phyloP scores from a whole-genome alignment of 2,888 invertebrate genomes.

The Cotesia congregata region DNA sequence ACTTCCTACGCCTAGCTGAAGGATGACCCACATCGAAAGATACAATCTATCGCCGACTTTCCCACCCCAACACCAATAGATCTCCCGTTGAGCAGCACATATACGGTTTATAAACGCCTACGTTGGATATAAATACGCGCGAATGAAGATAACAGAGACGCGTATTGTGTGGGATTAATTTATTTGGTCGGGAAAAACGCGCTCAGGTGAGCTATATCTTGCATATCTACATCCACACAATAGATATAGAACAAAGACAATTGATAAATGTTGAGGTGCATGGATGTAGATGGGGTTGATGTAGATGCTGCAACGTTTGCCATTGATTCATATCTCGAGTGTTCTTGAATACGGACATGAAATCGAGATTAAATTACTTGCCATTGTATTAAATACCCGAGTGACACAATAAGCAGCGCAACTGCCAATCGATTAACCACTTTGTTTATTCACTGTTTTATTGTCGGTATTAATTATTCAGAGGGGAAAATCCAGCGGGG shows the following conservation, averaged over 20 bases:
- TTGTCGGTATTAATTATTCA: not conserved
- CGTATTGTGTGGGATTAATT: not conserved
- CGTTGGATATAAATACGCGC: not conserved
- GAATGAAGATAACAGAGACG: slow-evolving; percentile 1
- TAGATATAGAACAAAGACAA: not conserved
- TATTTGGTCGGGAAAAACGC: not conserved
- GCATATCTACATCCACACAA: not conserved
- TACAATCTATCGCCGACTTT: slow-evolving; percentile 50
- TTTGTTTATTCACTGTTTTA: not conserved
- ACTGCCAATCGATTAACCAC: not conserved
- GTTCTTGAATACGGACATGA: slow-evolving; percentile 1
- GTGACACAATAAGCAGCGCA: not conserved
- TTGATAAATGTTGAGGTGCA: not conserved
- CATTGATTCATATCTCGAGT: slow-evolving; percentile 1
- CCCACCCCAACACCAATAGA: too few species aligned
- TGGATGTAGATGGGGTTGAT: not conserved
- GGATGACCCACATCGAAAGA: slow-evolving; percentile 61
- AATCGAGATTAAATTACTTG: not conserved
- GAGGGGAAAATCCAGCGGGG: slow-evolving; percentile 19
- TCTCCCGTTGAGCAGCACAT: slow-evolving; percentile 2
- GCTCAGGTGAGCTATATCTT: not conserved
- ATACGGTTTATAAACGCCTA: not conserved
- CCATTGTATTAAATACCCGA: not conserved
- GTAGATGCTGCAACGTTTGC: not conserved
- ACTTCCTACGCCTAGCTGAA: too few species aligned